phyloP scores from a whole-genome alignment of 2,113 vertebrate species.

The Oceanites oceanicus region DNA sequence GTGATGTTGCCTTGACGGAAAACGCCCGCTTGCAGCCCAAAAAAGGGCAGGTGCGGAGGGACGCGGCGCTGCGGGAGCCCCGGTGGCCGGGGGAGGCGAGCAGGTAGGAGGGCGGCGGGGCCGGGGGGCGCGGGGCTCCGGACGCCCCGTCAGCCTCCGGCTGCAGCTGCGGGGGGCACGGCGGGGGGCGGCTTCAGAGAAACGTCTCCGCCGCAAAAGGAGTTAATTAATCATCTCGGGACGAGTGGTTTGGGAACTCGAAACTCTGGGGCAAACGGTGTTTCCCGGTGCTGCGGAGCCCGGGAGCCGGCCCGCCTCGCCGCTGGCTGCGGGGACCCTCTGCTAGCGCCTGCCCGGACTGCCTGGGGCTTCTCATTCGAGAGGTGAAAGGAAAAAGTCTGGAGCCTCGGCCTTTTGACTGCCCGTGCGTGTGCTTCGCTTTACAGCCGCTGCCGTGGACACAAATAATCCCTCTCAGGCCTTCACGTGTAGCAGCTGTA shows the following conservation, averaged over 20 bases:
- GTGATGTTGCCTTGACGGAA: slow-evolving; percentile 49
- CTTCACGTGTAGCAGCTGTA: accelerated
- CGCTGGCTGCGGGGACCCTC: background rate
- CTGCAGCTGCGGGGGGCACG: background rate
- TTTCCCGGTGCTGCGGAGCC: background rate
- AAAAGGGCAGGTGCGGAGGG: background rate
- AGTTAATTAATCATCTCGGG: background rate
- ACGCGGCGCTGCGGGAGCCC: background rate
- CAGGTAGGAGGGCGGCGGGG: background rate
- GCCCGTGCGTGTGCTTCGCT: background rate
- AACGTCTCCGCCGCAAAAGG: accelerated
- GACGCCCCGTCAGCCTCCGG: too few species aligned
- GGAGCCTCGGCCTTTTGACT: background rate
- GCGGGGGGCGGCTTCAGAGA: background rate
- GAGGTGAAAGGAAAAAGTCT: accelerated
- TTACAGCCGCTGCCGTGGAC: accelerated
- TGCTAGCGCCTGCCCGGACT: accelerated
- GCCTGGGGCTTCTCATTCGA: accelerated
- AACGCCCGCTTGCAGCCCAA: background rate
- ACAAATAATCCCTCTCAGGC: accelerated
- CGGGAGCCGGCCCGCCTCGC: too few species aligned
- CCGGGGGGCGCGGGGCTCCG: background rate
- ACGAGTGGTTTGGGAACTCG: background rate
- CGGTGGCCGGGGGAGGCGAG: background rate
- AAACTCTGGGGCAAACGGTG: background rate